A percentile compares a stretch with the other conserved stretches of the same genome.
Conservation (phyloP, 2,888 invertebrate genomes). For the Brachyptera risi region DNA sequence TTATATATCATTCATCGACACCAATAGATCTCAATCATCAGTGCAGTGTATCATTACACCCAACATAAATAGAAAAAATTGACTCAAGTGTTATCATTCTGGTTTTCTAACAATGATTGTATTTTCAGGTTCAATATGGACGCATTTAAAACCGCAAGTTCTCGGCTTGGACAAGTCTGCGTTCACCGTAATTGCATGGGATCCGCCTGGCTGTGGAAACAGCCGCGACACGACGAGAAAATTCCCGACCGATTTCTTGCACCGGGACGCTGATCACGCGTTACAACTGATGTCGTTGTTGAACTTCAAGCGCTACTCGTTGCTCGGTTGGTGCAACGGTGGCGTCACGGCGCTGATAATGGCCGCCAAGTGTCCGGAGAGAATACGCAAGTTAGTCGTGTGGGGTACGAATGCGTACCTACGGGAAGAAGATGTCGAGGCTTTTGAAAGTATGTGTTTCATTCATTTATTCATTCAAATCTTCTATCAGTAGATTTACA, state of each 20-base stretch:
- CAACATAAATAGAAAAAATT: too few relatives aligned
- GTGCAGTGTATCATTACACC: too few relatives aligned
- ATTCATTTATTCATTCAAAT: too few relatives aligned
- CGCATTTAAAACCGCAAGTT: conserved; percentile 67
- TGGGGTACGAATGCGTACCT: conserved; percentile 77
- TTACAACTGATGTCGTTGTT: conserved; percentile 67
- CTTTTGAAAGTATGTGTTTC: too few relatives aligned
- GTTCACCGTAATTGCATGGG: conserved; percentile 69
- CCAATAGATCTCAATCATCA: too few relatives aligned
- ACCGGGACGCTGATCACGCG: conserved; percentile 69
- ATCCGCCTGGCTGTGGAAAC: conserved; percentile 84
- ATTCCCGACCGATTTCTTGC: conserved; percentile 67
- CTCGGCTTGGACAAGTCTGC: conserved; percentile 53
- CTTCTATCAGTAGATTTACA: too few relatives aligned
- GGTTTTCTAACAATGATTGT: too few relatives aligned
- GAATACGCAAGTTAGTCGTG: conserved; percentile 66
- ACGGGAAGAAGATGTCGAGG: too few relatives aligned
- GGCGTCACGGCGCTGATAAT: conserved; percentile 73
- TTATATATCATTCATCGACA: too few relatives aligned
- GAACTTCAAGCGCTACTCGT: conserved; percentile 62
- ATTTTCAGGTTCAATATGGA: conserved; percentile 64
- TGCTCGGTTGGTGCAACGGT: conserved; percentile 89
- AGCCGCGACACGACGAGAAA: conserved; percentile 72
- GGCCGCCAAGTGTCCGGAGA: conserved; percentile 65
- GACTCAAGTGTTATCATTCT: too few relatives aligned